These are phyloP conservation scores for Zaprionus tsacasi DNA, from an alignment of 1,140 invertebrate genomes.

Conservation along the genomic window DNA sequence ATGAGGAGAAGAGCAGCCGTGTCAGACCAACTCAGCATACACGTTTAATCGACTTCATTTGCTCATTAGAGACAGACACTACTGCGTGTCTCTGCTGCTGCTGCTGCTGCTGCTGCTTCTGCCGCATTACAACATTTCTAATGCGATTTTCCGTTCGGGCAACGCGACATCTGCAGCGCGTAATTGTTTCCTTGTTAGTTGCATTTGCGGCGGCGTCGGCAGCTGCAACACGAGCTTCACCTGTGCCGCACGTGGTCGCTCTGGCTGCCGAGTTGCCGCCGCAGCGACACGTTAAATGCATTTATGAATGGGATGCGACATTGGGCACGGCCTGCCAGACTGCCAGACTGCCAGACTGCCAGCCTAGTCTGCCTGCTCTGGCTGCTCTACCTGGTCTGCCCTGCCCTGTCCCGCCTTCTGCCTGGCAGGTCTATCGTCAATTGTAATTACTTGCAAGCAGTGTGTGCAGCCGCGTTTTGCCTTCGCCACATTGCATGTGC, in stretches of 20 bases:
- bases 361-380: no score
- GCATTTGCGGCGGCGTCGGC: slow-evolving; percentile 46
- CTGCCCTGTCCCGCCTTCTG: not conserved
- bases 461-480: slow-evolving; percentile 52
- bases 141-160: slow-evolving; percentile 50
- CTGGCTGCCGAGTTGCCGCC: slow-evolving; percentile 22
- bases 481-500: slow-evolving; percentile 42
- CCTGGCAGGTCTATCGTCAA: slow-evolving; percentile 52
- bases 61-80: slow-evolving; percentile 68
- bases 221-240: slow-evolving; percentile 26
- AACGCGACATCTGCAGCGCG: slow-evolving; percentile 58
- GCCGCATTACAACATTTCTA: slow-evolving; percentile 52
- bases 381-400: no score
- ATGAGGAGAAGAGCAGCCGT: not conserved
- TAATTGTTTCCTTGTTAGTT: slow-evolving; percentile 82
- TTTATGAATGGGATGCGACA: slow-evolving; percentile 62
- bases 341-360: not conserved
- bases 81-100: slow-evolving; percentile 50
- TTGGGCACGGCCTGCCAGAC: not conserved
- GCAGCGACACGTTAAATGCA: slow-evolving; percentile 68
- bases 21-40: slow-evolving; percentile 20
- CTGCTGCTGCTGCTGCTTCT: slow-evolving; percentile 30
- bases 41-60: slow-evolving; percentile 81
- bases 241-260: slow-evolving; percentile 26
- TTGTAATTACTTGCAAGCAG: slow-evolving; percentile 78